Evolutionary conservation across 2,888 invertebrate species (phyloP).

Genomic region (Platycheirus rosarum): DNA sequence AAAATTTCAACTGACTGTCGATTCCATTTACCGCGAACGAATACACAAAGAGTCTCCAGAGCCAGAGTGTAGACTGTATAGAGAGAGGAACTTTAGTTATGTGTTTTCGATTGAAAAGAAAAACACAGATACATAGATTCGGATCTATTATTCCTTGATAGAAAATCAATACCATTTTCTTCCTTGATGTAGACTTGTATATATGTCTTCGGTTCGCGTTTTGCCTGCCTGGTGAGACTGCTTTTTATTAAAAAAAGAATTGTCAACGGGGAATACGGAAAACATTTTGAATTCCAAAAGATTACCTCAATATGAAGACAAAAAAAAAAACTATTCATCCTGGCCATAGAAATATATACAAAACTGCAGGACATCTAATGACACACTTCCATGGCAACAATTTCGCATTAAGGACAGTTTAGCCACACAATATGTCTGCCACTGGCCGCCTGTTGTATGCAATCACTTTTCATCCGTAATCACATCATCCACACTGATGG

Average conservation of each 20-base stretch:
- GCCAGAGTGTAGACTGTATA: neutral
- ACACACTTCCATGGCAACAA: slow-evolving; percentile 8
- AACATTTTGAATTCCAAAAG: neutral
- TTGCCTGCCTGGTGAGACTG: neutral
- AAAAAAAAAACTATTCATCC: slow-evolving; percentile 4
- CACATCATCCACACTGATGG: slow-evolving; percentile 38
- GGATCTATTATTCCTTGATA: slow-evolving; percentile 50
- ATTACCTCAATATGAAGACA: neutral
- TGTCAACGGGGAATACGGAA: neutral
- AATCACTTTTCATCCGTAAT: slow-evolving; percentile 36
- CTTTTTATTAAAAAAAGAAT: no score
- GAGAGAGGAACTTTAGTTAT: slow-evolving; percentile 24
- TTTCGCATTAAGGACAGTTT: slow-evolving; percentile 32
- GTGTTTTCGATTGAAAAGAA: slow-evolving; percentile 35
- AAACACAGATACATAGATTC: slow-evolving; percentile 32
- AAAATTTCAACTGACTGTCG: neutral
- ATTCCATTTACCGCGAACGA: slow-evolving; percentile 3
- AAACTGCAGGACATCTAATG: slow-evolving; percentile 12
- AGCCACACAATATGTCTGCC: slow-evolving; percentile 30
- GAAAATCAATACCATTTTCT: slow-evolving; percentile 47
- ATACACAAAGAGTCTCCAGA: neutral
- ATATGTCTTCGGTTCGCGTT: neutral
- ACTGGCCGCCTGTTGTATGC: slow-evolving; percentile 33
- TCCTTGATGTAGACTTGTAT: slow-evolving; percentile 33
- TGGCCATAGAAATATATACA: neutral